Percentiles rank a stretch among this genome's conserved stretches.
phyloP scores from a whole-genome alignment of 2,113 vertebrate genomes.

The Neogobius melanostomus region DNA sequence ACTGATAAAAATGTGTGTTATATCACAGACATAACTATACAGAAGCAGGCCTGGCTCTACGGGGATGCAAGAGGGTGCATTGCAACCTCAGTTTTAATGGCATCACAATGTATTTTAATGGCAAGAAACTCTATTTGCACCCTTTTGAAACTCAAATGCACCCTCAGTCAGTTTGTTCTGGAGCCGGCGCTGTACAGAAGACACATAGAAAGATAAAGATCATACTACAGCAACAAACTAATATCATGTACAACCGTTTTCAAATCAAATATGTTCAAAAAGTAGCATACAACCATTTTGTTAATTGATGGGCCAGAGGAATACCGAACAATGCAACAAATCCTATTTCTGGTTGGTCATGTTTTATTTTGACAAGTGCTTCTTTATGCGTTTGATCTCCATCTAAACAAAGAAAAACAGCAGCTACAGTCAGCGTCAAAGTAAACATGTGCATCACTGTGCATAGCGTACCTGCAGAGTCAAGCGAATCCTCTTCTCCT shows the following conservation, averaged over 20 bases:
- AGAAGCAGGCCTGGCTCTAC: too few relatives aligned
- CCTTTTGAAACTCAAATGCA: too few relatives aligned
- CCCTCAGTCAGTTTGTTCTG: too few relatives aligned
- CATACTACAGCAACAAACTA: too few relatives aligned
- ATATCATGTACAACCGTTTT: too few relatives aligned
- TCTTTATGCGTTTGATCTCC: constrained; percentile 95
- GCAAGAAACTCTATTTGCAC: too few relatives aligned
- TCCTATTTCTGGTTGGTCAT: background rate
- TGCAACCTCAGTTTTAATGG: too few relatives aligned
- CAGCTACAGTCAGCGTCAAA: background rate
- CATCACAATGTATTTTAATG: too few relatives aligned
- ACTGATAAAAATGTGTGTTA: background rate
- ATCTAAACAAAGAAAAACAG: constrained; percentile 74
- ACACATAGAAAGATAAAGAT: background rate
- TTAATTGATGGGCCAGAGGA: background rate
- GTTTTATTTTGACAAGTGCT: constrained; percentile 87
- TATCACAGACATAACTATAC: background rate
- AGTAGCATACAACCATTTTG: background rate
- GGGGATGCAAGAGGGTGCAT: too few relatives aligned
- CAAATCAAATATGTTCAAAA: background rate
- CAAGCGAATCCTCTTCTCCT: constrained; percentile 95
- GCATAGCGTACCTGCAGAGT: constrained; percentile 85
- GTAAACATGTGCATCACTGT: background rate
- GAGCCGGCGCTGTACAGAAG: too few relatives aligned
- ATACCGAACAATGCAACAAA: background rate